Percentiles rank a stretch among this genome's conserved stretches.
Conservation (phyloP, 2,113 vertebrate genomes). For the Propithecus coquereli region DNA sequence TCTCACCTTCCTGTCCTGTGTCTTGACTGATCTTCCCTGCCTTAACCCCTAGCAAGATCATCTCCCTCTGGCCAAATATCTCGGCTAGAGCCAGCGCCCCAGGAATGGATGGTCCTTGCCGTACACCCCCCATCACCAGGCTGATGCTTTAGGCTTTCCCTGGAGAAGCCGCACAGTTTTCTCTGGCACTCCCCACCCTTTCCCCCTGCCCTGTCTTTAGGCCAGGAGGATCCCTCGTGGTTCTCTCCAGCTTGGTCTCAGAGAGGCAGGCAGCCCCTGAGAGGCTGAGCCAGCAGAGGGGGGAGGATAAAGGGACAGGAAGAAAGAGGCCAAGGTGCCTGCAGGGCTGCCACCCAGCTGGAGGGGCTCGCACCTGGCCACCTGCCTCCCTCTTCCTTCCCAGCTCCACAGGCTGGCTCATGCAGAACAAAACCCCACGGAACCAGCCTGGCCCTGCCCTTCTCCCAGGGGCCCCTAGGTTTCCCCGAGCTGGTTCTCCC, state of each 20-base stretch:
- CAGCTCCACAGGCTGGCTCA: neutral
- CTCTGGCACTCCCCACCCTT: neutral
- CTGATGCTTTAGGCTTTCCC: neutral
- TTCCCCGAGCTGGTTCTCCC: neutral
- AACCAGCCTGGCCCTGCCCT: neutral
- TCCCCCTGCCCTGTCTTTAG: neutral
- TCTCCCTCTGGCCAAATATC: neutral
- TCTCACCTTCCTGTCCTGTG: neutral
- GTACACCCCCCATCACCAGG: too few relatives aligned
- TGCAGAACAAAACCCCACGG: neutral
- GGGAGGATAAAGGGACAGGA: neutral
- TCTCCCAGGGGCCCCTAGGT: neutral
- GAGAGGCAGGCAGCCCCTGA: neutral
- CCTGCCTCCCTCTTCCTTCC: neutral
- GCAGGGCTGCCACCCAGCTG: neutral
- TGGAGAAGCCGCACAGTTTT: neutral
- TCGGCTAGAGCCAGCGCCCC: neutral
- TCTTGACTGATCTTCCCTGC: neutral
- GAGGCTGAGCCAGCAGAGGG: neutral
- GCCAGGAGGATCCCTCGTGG: neutral
- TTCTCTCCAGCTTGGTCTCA: neutral
- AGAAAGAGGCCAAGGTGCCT: neutral
- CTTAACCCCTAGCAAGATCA: neutral
- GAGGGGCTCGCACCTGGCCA: neutral
- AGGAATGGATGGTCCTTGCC: too few relatives aligned